Conservation (phyloP, 2,797 vertebrate genomes). For the Melanotaenia maccullochi region DNA sequence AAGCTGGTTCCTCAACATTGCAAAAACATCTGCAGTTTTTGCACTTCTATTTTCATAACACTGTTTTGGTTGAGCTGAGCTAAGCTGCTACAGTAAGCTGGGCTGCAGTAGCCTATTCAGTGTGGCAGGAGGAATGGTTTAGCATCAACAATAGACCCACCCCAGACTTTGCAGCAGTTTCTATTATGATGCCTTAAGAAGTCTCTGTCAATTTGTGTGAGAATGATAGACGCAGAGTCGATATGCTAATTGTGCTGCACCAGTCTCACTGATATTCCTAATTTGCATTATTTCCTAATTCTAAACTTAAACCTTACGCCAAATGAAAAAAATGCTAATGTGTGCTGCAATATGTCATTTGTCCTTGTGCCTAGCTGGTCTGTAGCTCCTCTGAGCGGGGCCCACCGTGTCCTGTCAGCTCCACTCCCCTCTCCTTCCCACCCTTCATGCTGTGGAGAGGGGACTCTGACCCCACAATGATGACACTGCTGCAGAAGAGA, state of each 20-base stretch:
- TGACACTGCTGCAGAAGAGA: constrained; percentile 75
- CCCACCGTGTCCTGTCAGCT: constrained; percentile 69
- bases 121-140: constrained; percentile 43
- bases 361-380: constrained; percentile 70
- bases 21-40: constrained; percentile 71
- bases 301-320: constrained; percentile 43
- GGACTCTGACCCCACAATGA: constrained; percentile 76
- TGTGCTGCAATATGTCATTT: constrained; percentile 67
- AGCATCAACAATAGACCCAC: constrained; percentile 48
- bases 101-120: constrained; percentile 42
- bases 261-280: constrained; percentile 25
- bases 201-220: constrained; percentile 6
- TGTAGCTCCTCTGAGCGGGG: constrained; percentile 55
- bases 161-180: constrained; percentile 34
- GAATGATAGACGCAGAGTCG: constrained; percentile 12
- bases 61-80: constrained; percentile 58
- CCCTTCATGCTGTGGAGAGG: constrained; percentile 43
- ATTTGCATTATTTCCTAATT: constrained; percentile 34
- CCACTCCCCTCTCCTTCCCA: constrained; percentile 60
- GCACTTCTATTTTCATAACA: constrained; percentile 71
- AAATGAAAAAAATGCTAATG: constrained; percentile 65
- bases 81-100: constrained; percentile 59
- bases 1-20: constrained; percentile 54
- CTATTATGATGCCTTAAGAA: constrained; percentile 32
- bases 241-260: constrained; percentile 31